Base-by-base conservation (phyloP, 2,797 vertebrate species). In the Paedocypris micromegethes region DNA sequence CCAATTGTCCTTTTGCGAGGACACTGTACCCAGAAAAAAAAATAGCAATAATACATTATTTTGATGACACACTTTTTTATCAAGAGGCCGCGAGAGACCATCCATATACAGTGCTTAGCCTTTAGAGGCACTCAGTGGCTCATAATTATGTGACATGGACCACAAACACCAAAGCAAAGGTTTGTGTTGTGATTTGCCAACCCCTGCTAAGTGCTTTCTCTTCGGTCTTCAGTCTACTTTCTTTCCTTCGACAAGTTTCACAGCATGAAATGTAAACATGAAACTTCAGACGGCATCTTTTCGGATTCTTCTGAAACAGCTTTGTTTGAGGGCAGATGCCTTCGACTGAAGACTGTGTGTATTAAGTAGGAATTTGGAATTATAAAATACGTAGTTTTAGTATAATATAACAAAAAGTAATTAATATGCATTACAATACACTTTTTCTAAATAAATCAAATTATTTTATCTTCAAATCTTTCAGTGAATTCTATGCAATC, bases 1-100 rank as follows among this genome's bases (percentile, higher is more conserved):
- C 89, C 77, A 86, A 87, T 92, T 94, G 88, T 90, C 86, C 86
- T 77, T 85, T 84, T 82, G 67, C 84, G 79, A 83, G 86, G 86
- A 23, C 88, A 89, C 88, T 85, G 79, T 86, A 86, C 81, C 86
- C 86, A 88, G 86, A 87, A 85, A 89, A 85, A 85, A 23, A 23
- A 23, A 23, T 23, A 1, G 23, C 23, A 23, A 23, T 23, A 23
- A 23, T 23, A 23, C 23, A 23, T 23, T 23, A 23, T 23, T 23
- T 86, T 70, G 65, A 73, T 62, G 58, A 62, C 70, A 59, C 42
- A 65, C 68, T 75, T 76, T 76, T 75, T 67, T 74, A 70, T 75
- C 62, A 73, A 73, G 67, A 68, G 71, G 75, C 45, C 65, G 74
- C 75, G 73, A 53, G 73, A 77, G 73, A 80, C 23, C 23, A 1